Evolutionary conservation across 2,888 invertebrate genomes (phyloP), one percentile per base, ranked within the genome.

Genomic region (Abrostola tripartita): DNA sequence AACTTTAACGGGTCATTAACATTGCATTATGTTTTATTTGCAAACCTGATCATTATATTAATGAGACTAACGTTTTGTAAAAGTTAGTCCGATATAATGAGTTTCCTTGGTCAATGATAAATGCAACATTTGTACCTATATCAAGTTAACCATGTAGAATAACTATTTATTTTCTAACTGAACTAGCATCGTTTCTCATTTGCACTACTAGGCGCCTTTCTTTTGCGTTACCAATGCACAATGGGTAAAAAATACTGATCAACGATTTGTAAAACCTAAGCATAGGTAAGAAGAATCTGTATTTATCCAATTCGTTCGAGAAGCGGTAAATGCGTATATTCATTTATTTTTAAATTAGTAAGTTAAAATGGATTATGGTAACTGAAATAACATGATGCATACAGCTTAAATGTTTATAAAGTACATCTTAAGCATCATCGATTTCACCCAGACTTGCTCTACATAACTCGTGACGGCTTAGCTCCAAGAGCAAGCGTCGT

Each of bases 1-100:
- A 87, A 86, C 84, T 87, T 89, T 87, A 84, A 87, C 88, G 88
- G 89, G 85, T 90, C 90, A 92, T 92, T 92, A 92, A 89, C 88
- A 86, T 87, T 88, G 83, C 81, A 84, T 84, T 86, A 82, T 85
- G 85, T 86, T 88, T 88, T 87, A 88, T 86, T 87, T 84, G 81
- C 65, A 73, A 84, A 84, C 81, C 79, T 76, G 76, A 81, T 85
- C 79, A 81, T 84, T 86, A 84, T 82, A 85, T 85, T 85, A 86
- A 86, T 85, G 81, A 82, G 78, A 72, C 65, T 73, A 5, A 78
- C 79, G 79, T 78, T 74, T 76, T 76, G 69, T 62, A 66, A 42
- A 72, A 71, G 68, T 68, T 63, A 58, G 42, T 57, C 67, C 56
- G 62, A 52, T 57, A n/a, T 40, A 52, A 40, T 52, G 40, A 9